These are phyloP conservation scores for Gastrophysa polygoni DNA, from an alignment of 2,888 invertebrate species.

Conservation along the genomic window DNA sequence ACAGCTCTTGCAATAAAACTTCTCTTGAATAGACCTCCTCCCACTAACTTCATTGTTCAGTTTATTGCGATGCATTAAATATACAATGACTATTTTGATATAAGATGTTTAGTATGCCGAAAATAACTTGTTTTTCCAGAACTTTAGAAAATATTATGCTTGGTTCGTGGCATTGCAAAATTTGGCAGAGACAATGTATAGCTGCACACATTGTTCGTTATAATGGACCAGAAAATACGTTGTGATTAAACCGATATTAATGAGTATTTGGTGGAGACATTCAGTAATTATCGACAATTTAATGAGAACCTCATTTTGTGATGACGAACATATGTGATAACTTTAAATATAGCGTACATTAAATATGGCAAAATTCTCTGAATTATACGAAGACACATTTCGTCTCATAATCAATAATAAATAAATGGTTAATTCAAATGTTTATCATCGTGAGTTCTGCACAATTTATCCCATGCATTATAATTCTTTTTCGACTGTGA, in stretches of 20 bases:
- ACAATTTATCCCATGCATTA: too few relatives aligned
- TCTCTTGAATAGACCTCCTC: background rate
- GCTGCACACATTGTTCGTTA: background rate
- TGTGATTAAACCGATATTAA: background rate
- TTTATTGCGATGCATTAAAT: background rate
- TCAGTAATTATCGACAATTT: too few relatives aligned
- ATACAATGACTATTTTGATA: background rate
- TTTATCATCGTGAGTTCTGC: too few relatives aligned
- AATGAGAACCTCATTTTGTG: too few relatives aligned
- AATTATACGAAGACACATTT: too few relatives aligned
- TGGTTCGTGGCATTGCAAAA: background rate
- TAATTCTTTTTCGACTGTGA: too few relatives aligned
- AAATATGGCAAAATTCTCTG: too few relatives aligned
- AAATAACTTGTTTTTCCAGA: slow-evolving; percentile 17
- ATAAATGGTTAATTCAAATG: too few relatives aligned
- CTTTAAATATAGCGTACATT: too few relatives aligned
- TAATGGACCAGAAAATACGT: background rate
- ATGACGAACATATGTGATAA: too few relatives aligned
- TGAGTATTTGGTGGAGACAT: background rate
- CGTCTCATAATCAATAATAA: too few relatives aligned
- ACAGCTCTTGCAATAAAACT: background rate
- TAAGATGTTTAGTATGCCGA: background rate
- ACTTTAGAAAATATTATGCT: background rate
- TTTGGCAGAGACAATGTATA: background rate
- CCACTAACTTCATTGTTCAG: background rate